phyloP scores from a whole-genome alignment of 1,140 invertebrate genomes.

The Cephus cinctus region DNA sequence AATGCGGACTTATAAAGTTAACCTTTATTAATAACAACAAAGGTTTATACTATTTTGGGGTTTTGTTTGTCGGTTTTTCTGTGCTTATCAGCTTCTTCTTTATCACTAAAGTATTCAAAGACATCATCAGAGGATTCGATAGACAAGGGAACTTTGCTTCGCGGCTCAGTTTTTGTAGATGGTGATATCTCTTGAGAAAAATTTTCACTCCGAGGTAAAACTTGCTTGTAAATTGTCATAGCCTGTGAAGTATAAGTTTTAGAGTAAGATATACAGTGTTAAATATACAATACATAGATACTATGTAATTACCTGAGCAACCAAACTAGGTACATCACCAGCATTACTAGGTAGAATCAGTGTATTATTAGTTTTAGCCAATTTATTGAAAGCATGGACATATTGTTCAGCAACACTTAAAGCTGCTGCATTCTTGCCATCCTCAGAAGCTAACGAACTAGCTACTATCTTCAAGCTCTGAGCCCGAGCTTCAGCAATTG shows the following conservation, averaged over 20 bases:
- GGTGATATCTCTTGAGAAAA: slow-evolving; percentile 14
- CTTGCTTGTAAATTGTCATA: slow-evolving; percentile 68
- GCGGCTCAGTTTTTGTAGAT: slow-evolving; percentile 17
- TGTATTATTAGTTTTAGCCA: slow-evolving; percentile 93
- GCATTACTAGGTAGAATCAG: slow-evolving; percentile 90
- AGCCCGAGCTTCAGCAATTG: slow-evolving; percentile 82
- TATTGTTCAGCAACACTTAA: slow-evolving; percentile 95
- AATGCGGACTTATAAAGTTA: too few species aligned
- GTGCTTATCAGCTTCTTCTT: slow-evolving; percentile 52
- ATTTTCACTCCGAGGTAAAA: slow-evolving; percentile 47
- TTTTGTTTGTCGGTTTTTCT: slow-evolving; percentile 16
- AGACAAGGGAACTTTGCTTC: slow-evolving; percentile 16
- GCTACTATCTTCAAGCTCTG: slow-evolving; percentile 76
- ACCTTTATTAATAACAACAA: too few species aligned
- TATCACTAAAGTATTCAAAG: slow-evolving; percentile 61
- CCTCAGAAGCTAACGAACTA: slow-evolving; percentile 63
- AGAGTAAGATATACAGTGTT: slow-evolving; percentile 7
- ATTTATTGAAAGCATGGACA: slow-evolving; percentile 86
- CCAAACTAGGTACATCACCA: slow-evolving; percentile 80
- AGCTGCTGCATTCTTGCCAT: slow-evolving; percentile 85
- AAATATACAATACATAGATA: slow-evolving; percentile 13
- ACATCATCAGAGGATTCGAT: slow-evolving; percentile 38
- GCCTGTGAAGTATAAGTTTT: slow-evolving; percentile 56
- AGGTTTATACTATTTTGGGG: slow-evolving; percentile 24
- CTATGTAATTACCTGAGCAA: slow-evolving; percentile 71